Base-by-base conservation (phyloP, 1,140 invertebrate species). In the Agrypnia vestita region DNA sequence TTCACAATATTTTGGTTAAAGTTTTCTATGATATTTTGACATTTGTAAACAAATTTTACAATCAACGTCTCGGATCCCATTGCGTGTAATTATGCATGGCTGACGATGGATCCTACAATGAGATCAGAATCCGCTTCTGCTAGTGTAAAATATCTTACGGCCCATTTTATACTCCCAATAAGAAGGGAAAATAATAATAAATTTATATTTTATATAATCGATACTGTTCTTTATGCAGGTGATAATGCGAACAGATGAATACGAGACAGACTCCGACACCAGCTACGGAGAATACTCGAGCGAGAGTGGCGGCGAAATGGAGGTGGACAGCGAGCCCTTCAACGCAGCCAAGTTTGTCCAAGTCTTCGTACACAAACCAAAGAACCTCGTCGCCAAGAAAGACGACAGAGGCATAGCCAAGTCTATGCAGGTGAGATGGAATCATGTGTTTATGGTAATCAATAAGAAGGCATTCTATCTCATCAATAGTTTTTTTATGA, bases 261-360 rank as follows among this genome's bases (percentile, higher is more conserved):
- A 53, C 21, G 49, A 73, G 69, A 53, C 69, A 4, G 81, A 82
- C 44, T 76, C 67, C 9, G 76, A 80, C 46, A 76, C 76, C 25
- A 82, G 81, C 62, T 82, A 78, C 76, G 81, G 81, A 7, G 81
- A 82, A 21, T 82, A 82, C 62, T 82, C 81, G 13, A 80, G 78
- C 59, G 81, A 82, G 43, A 82, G 81, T 51, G 82, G 56, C 47
- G 49, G 61, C 12, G 82, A 80, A 13, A 75, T 71, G 76, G 69
- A 55, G 17, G 55, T 72, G 47, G 69, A 73, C 21, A 73, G 69
- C 21, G 47, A 55, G 43, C 73, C 78, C n/a, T 75, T 80, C 46
- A 61, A 83, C 21, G 44, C 76, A 11, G 79, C 82, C 79, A 83
- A 83, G 74, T 83, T 80, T 35, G 82, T 79, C 19, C 69, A 80